These are phyloP conservation scores for Sarcophaga variegata DNA, from an alignment of 2,888 invertebrate genomes.

Conservation along the genomic window DNA sequence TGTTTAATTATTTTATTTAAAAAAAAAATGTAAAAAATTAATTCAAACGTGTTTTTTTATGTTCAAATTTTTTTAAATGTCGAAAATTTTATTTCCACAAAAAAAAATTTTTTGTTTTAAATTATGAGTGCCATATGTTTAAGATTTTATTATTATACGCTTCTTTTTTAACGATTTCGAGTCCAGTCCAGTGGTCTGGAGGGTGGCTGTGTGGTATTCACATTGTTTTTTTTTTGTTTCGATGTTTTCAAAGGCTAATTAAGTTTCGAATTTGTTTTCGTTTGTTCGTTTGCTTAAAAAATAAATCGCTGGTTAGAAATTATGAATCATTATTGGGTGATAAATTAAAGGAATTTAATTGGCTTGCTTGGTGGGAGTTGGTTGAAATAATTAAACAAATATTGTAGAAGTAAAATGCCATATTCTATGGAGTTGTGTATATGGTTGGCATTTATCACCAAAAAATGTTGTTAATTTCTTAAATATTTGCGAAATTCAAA, in stretches of 20 bases:
- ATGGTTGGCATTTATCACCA: too few relatives aligned
- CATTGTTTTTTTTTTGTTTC: too few relatives aligned
- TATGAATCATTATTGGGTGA: constrained; percentile 52
- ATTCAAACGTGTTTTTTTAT: constrained; percentile 63
- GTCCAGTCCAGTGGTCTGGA: constrained; percentile 47
- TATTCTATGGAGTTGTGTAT: too few relatives aligned
- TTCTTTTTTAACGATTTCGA: not conserved
- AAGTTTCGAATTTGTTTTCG: not conserved
- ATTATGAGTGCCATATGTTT: constrained; percentile 65
- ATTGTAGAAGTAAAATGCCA: too few relatives aligned
- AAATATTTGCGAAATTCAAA: not conserved
- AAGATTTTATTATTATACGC: constrained; percentile 12
- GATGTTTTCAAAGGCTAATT: not conserved
- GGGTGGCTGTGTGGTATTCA: constrained; percentile 26
- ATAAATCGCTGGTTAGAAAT: constrained; percentile 29
- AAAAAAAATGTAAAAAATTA: constrained; percentile 41
- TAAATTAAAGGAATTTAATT: constrained; percentile 37
- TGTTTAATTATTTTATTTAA: constrained; percentile 44
- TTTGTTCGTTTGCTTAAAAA: not conserved
- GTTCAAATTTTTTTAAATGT: constrained; percentile 40
- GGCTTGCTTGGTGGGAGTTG: not conserved
- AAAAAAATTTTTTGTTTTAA: constrained; percentile 37
- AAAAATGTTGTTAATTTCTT: too few relatives aligned
- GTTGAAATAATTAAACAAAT: not conserved
- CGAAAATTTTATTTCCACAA: constrained; percentile 35